Conservation (phyloP, 2,797 vertebrate genomes). For the Agapornis canus region DNA sequence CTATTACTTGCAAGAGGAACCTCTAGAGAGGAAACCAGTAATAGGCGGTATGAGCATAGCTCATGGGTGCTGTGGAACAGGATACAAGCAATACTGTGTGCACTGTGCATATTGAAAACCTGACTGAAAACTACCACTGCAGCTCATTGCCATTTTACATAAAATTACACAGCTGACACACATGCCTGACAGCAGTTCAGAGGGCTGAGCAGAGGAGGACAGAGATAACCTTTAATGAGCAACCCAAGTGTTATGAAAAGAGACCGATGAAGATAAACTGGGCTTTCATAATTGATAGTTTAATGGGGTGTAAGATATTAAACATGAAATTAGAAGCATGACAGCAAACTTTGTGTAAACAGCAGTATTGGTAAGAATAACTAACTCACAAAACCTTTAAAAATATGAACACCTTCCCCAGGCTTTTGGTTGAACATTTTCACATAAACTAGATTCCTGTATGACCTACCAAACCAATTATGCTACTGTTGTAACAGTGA, state of each 20-base stretch:
- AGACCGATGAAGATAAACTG: not conserved
- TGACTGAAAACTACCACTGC: not conserved
- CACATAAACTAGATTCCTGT: not conserved
- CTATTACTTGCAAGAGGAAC: not conserved
- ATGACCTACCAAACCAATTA: not conserved
- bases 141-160: not conserved
- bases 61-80: not conserved
- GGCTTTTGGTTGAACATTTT: not conserved
- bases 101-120: not conserved
- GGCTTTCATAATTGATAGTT: not conserved
- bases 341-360: not conserved
- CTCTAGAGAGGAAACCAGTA: not conserved
- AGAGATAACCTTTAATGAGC: not conserved
- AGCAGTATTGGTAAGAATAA: not conserved
- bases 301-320: not conserved
- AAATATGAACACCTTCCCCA: accelerated
- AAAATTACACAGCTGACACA: not conserved
- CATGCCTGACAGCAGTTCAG: not conserved
- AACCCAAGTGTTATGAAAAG: not conserved
- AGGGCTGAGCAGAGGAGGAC: not conserved
- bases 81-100: not conserved
- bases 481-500: accelerated
- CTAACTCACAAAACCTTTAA: not conserved
- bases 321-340: not conserved
- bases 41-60: not conserved